Percentiles rank a stretch among this genome's conserved stretches.
phyloP scores from a whole-genome alignment of 1,140 invertebrate genomes.

The Papilio polytes region DNA sequence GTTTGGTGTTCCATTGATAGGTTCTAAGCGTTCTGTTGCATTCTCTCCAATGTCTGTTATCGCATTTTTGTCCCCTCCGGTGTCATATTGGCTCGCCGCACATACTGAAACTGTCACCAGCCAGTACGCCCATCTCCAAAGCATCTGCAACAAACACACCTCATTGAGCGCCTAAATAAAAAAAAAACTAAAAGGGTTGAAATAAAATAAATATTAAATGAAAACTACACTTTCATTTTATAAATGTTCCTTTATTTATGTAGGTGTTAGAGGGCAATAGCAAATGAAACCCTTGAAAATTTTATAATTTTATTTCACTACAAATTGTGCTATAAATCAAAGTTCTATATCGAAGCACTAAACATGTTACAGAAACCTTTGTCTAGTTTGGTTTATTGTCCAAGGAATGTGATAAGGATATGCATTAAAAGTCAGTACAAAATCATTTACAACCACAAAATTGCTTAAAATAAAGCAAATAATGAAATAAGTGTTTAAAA shows the following conservation, averaged over 20 bases:
- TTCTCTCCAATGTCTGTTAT: constrained; percentile 62
- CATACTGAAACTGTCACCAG: constrained; percentile 56
- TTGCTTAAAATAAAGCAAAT: constrained; percentile 11
- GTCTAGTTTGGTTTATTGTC: constrained; percentile 42
- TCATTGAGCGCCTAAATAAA: constrained; percentile 39
- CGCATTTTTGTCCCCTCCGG: constrained; percentile 68
- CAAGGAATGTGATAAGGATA: constrained; percentile 45
- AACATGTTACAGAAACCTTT: constrained; percentile 41
- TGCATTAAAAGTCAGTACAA: constrained; percentile 49
- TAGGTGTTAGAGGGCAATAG: constrained; percentile 68
- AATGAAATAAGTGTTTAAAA: neutral
- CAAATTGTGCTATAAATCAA: constrained; percentile 51
- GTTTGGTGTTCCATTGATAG: constrained; percentile 83
- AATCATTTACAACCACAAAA: neutral
- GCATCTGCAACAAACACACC: constrained; percentile 76
- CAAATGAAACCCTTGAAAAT: constrained; percentile 79
- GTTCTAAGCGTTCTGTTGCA: constrained; percentile 70
- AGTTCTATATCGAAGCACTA: constrained; percentile 45
- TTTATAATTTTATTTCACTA: constrained; percentile 67
- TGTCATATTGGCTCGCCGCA: constrained; percentile 65
- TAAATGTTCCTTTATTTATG: constrained; percentile 75
- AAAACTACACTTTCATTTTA: constrained; percentile 78
- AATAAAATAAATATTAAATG: constrained; percentile 65
- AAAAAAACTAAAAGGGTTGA: constrained; percentile 48
- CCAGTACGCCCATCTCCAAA: constrained; percentile 57